Evolutionary conservation across 2,888 invertebrate genomes (phyloP), one percentile per base, ranked within the genome.

Genomic region (Oligia latruncula): DNA sequence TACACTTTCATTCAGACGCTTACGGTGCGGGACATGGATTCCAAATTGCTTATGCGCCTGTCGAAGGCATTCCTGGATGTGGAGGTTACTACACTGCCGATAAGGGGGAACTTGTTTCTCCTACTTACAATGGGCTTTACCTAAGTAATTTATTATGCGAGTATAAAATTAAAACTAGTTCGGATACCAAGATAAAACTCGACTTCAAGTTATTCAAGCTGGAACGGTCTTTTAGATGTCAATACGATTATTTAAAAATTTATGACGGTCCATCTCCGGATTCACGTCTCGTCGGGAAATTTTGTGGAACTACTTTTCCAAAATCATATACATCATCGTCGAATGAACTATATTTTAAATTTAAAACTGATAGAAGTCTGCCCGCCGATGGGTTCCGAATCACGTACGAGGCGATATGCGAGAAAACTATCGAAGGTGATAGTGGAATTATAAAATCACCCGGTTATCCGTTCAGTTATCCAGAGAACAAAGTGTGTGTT

Each of bases 1-100:
- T 99, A 70, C 97, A 98, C 92, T 99, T 99, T 93, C 99, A 99
- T 94, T 98, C 99, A 0, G 99, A 99, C 92, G 94, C 92, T 11
- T 95, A 96, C 55, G 95, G 96, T 20, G 96, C 96, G 66, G 98
- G 98, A 90, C 95, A 97, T 43, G 99, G 99, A n/a, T 99, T 99
- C 92, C 98, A 99, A 94, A 97, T 99, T 83, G 97, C 98, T 46
- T 99, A 98, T 92, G 97, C 98, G 0, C 97, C 97, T 6, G 95
- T 98, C 20, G 98, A 98, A 97, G 98, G 98, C 5, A 93, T 98
- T 74, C 98, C 98, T 0, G 99, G 98, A 2, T 99, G 99, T 92
- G 99, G 99, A 3, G 99, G 99, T 0, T 94, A 97, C 58, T 98
- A 97, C 85, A 98, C 98, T 0, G 90, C 94, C 8, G 95, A 97